A percentile compares a stretch with the other conserved stretches of the same genome.
These are phyloP conservation scores for Phylloscopus whistleri DNA, from an alignment of 2,113 vertebrate species.

Conservation along the genomic window DNA sequence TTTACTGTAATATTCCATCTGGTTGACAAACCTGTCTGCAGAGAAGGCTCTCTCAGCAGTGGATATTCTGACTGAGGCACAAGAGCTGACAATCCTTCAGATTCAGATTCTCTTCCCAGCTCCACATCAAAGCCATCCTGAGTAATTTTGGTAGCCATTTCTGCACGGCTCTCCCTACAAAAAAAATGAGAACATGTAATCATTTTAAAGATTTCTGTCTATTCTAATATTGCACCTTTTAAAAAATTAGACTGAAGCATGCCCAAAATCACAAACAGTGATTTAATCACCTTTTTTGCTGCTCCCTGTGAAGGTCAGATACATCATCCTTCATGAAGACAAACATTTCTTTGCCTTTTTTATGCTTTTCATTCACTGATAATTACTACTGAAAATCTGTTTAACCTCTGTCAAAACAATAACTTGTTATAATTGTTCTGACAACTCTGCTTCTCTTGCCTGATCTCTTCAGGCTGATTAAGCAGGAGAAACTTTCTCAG, in stretches of 20 bases:
- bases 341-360: neutral
- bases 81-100: neutral
- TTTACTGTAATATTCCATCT: neutral
- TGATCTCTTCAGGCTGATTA: neutral
- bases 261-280: neutral
- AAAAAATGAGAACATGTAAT: neutral
- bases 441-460: neutral
- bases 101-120: neutral
- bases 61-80: neutral
- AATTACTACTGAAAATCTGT: neutral
- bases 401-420: neutral
- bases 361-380: neutral
- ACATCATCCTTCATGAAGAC: neutral
- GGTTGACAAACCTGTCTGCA: neutral
- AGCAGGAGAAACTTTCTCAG: neutral
- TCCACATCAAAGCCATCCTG: neutral
- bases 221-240: neutral
- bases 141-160: neutral
- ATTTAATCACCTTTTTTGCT: neutral
- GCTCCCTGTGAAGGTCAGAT: neutral
- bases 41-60: neutral
- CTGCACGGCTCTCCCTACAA: neutral
- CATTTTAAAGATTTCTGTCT: neutral
- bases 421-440: neutral
- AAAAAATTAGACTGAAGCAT: neutral